phyloP scores from a whole-genome alignment of 2,888 invertebrate genomes.

The Eupithecia centaureata region DNA sequence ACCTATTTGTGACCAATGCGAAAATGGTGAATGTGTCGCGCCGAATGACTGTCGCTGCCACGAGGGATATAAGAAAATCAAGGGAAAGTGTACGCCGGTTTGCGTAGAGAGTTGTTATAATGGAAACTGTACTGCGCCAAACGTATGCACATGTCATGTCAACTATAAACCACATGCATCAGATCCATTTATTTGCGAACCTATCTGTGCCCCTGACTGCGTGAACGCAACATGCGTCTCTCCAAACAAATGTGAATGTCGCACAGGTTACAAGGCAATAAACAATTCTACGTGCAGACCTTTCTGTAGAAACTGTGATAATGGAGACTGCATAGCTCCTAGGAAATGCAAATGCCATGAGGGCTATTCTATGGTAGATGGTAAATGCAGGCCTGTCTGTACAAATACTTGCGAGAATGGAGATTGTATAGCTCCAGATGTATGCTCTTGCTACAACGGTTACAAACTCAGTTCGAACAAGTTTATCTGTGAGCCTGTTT shows the following conservation, averaged over 20 bases:
- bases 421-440: slow-evolving; percentile 63
- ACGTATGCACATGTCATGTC: slow-evolving; percentile 72
- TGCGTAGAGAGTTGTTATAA: slow-evolving; percentile 49
- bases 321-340: slow-evolving; percentile 49
- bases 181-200: slow-evolving; percentile 36
- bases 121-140: slow-evolving; percentile 63
- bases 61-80: slow-evolving; percentile 42
- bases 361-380: slow-evolving; percentile 35
- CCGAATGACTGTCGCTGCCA: slow-evolving; percentile 46
- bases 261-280: slow-evolving; percentile 58
- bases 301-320: slow-evolving; percentile 44
- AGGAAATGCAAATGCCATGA: slow-evolving; percentile 40
- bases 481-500: slow-evolving; percentile 29
- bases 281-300: slow-evolving; percentile 42
- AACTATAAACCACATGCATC: slow-evolving; percentile 51
- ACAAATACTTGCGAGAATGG: slow-evolving; percentile 47
- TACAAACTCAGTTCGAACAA: slow-evolving; percentile 10
- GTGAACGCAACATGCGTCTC: slow-evolving; percentile 47
- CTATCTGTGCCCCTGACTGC: slow-evolving; percentile 41
- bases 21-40: slow-evolving; percentile 55
- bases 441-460: slow-evolving; percentile 40
- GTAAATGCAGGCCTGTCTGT: slow-evolving; percentile 41
- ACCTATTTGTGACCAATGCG: slow-evolving; percentile 53
- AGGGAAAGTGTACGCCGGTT: slow-evolving; percentile 42
- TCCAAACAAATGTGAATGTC: slow-evolving; percentile 75